These are phyloP conservation scores for Amiota communis DNA, from an alignment of 2,888 invertebrate species.

Conservation along the genomic window DNA sequence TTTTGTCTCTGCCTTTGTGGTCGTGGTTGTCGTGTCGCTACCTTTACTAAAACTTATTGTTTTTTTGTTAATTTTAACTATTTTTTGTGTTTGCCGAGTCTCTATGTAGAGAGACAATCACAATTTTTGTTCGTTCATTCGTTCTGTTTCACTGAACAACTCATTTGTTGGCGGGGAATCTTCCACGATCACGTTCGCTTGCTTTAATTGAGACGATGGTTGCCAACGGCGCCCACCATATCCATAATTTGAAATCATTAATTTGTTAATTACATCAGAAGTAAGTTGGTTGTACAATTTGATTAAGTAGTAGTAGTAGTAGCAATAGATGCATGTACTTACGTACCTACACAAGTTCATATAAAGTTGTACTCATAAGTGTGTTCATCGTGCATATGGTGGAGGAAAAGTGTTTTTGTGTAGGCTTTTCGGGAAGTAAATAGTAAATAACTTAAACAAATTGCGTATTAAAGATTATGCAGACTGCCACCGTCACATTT, in stretches of 20 bases:
- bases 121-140: conserved; percentile 6
- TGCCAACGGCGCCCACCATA: conserved; percentile 1
- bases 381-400: no score
- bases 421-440: neutral
- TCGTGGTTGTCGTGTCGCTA: no score
- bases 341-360: no score
- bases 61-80: conserved; percentile 14
- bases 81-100: neutral
- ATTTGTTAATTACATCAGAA: conserved; percentile 25
- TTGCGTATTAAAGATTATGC: neutral
- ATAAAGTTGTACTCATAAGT: no score
- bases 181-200: neutral
- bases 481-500: neutral
- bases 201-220: neutral
- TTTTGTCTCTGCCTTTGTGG: no score
- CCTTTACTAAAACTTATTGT: neutral
- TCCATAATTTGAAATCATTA: conserved; percentile 9
- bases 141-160: conserved; percentile 23
- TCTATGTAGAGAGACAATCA: no score
- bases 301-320: no score
- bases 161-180: neutral
- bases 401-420: neutral
- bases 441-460: conserved; percentile 4
- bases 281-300: neutral
- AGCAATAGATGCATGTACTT: no score